Base-by-base conservation (phyloP, 1,140 invertebrate genomes). In the Rhynchophorus ferrugineus region DNA sequence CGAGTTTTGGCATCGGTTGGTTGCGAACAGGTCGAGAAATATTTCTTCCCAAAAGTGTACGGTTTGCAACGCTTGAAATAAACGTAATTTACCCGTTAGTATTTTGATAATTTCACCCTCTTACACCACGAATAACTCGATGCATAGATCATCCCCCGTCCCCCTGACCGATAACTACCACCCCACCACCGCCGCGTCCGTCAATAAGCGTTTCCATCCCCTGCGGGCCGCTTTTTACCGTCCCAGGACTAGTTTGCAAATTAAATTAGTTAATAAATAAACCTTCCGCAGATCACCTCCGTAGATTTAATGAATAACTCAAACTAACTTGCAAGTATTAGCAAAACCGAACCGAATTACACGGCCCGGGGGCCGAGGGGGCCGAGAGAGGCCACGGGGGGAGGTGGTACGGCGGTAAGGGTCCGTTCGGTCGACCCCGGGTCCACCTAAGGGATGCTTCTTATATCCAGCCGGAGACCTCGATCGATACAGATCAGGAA, bases 401-500 rank as follows among this genome's bases (percentile, higher is more conserved):
- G 24, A 21, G 43, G n/a, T 13, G 42, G 34, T 20, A 36, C 24
- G 34, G 48, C 44, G 42, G 29, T 20, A 44, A 53, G 53, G 62
- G 58, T 29, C 5, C 5, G 24, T 29, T n/a, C n/a, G n/a, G n/a
- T n/a, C n/a, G n/a, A 29, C 5, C 24, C 5, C 5, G 11, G 11
- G 54, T 53, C 57, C 59, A 68, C 60, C 62, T 68, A 68, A 68
- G 65, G 66, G 66, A 56, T 65, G 66, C 65, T 67, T 68, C 66
- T 68, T 68, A 68, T 62, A 66, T 68, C 63, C 64, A 59, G 64
- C 11, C 24, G 24, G 24, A 29, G 60, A 61, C 59, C 44, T 58
- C 60, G 66, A 68, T 68, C 66, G 64, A 68, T 68, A 68, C 66
- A 66, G 65, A 68, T 68, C 66, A 68, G 66, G 64, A 66, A 63